These are phyloP conservation scores for Clavelina lepadiformis DNA, from an alignment of 23 tunicate genomes.

Conservation along the genomic window DNA sequence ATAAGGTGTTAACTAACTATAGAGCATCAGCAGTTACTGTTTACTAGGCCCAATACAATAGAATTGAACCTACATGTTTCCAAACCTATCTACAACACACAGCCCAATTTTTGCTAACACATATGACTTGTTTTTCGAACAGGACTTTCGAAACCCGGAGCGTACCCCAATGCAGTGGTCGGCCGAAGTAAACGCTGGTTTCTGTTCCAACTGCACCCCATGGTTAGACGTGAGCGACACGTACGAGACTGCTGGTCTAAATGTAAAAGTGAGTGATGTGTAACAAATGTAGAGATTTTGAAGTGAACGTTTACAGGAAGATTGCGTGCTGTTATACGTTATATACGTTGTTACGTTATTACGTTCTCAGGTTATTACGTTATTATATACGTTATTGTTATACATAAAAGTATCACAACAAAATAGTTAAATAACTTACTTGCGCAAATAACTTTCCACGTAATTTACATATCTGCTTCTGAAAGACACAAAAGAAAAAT, in stretches of 20 bases:
- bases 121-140: neutral
- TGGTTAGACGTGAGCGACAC: constrained; percentile 65
- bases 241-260: constrained; percentile 25
- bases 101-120: too few species aligned
- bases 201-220: constrained; percentile 52
- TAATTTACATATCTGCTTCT: too few species aligned
- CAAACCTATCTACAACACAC: too few species aligned
- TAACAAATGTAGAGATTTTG: neutral
- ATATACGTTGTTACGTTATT: neutral
- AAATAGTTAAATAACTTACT: too few species aligned
- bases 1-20: too few species aligned
- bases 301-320: neutral
- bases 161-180: constrained; percentile 93
- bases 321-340: neutral
- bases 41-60: too few species aligned
- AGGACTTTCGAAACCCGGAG: constrained; percentile 77
- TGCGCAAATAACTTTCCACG: too few species aligned
- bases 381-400: too few species aligned
- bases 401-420: neutral
- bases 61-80: too few species aligned
- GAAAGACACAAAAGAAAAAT: too few species aligned
- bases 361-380: neutral
- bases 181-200: constrained; percentile 48
- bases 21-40: too few species aligned
- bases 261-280: constrained; percentile 12